These are phyloP conservation scores for Bombus turneri DNA, from an alignment of 1,140 invertebrate genomes.

Conservation along the genomic window DNA sequence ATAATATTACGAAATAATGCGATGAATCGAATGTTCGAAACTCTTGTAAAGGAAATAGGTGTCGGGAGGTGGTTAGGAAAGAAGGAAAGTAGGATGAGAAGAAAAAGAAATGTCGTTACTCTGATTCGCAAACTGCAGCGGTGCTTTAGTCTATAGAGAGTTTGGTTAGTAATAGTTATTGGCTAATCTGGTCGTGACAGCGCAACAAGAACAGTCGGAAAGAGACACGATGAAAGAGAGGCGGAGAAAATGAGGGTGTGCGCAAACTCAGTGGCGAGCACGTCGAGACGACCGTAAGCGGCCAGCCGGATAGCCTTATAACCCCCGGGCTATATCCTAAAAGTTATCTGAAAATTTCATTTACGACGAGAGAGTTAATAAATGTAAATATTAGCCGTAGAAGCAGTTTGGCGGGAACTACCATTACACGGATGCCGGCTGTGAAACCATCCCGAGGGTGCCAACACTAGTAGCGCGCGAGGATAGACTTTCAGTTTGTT, in stretches of 20 bases:
- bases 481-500: conserved; percentile 72
- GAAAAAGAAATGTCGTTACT: conserved; percentile 1
- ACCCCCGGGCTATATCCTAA: conserved; percentile 80
- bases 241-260: conserved; percentile 48
- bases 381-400: conserved; percentile 82
- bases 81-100: neutral
- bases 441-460: conserved; percentile 59
- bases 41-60: neutral
- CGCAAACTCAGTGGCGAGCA: conserved; percentile 55
- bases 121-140: conserved; percentile 46
- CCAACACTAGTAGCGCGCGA: conserved; percentile 9
- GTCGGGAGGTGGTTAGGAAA: neutral
- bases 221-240: conserved; percentile 37
- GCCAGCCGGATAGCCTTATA: conserved; percentile 76
- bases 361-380: conserved; percentile 82
- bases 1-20: neutral
- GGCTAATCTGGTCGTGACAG: conserved; percentile 79
- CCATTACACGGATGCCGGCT: conserved; percentile 55
- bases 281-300: conserved; percentile 56
- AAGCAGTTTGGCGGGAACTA: conserved; percentile 76
- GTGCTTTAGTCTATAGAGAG: conserved; percentile 42
- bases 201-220: conserved; percentile 54
- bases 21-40: conserved; percentile 8
- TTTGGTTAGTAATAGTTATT: conserved; percentile 64
- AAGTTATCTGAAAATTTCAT: conserved; percentile 83